These are phyloP conservation scores for Cotesia congregata DNA, from an alignment of 2,888 invertebrate genomes.

Conservation along the genomic window DNA sequence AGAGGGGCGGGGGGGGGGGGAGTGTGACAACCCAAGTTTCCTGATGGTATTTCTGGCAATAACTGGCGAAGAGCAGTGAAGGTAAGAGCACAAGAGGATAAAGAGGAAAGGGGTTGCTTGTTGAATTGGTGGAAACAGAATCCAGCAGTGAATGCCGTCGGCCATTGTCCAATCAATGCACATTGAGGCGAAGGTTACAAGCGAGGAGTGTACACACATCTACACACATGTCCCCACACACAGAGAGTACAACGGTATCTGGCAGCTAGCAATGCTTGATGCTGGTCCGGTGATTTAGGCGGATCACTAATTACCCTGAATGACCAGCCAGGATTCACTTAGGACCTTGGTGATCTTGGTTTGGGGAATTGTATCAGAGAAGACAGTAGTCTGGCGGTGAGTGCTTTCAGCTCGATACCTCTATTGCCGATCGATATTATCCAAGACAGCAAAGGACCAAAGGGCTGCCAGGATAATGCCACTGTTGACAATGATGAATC, in stretches of 20 bases:
- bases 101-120: conserved; percentile 5
- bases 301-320: conserved; percentile 64
- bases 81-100: conserved; percentile 36
- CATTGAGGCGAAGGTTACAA: conserved; percentile 58
- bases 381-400: conserved; percentile 10
- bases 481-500: conserved; percentile 25
- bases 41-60: not conserved
- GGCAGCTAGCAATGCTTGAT: conserved; percentile 59
- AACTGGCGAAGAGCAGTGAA: not conserved
- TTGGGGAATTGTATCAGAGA: not conserved
- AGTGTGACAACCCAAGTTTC: no score
- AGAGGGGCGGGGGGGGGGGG: no score
- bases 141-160: conserved; percentile 50
- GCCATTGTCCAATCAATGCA: conserved; percentile 65
- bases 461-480: not conserved
- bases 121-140: conserved; percentile 50
- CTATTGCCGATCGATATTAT: conserved; percentile 29
- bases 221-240: not conserved
- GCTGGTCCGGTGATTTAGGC: conserved; percentile 62
- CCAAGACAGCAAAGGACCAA: conserved; percentile 2
- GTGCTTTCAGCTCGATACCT: conserved; percentile 28
- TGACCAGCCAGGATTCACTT: conserved; percentile 61
- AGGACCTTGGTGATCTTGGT: conserved; percentile 43
- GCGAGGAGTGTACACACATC: not conserved
- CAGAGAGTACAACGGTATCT: conserved; percentile 57